Evolutionary conservation across 2,797 vertebrate genomes (phyloP).

Genomic region (Nasua narica): DNA sequence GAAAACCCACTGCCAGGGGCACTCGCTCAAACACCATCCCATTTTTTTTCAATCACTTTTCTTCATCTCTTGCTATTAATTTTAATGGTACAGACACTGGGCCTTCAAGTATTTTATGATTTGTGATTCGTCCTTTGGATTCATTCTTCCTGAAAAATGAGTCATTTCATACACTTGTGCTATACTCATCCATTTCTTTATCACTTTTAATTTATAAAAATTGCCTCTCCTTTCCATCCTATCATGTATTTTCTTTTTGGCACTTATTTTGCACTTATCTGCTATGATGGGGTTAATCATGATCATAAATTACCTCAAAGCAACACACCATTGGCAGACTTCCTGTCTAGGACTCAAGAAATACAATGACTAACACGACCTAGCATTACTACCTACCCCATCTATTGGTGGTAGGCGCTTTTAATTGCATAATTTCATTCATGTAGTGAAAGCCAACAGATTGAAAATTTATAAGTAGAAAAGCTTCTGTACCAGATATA

Average conservation of each 20-base stretch:
- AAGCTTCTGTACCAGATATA: neutral
- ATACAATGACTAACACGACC: neutral
- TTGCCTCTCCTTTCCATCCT: neutral
- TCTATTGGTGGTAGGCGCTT: neutral
- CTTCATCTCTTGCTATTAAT: neutral
- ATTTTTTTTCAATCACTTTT: neutral
- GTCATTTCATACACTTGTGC: neutral
- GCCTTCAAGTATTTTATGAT: neutral
- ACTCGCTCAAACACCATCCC: neutral
- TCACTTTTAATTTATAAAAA: constrained; percentile 6
- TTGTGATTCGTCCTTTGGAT: neutral
- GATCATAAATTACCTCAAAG: neutral
- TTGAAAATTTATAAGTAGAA: neutral
- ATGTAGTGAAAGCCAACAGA: neutral
- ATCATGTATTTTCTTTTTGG: neutral
- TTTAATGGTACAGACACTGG: neutral
- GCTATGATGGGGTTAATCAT: neutral
- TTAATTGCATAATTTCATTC: constrained; percentile 26
- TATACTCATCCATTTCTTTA: neutral
- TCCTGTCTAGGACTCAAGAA: constrained; percentile 19
- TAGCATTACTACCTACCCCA: neutral
- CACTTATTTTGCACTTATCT: neutral
- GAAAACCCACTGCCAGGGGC: neutral
- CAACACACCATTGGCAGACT: neutral
- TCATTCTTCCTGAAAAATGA: constrained; percentile 29